Evolutionary conservation across 2,888 invertebrate genomes (phyloP), one percentile per base, ranked within the genome.

Genomic region (Rotaria socialis): DNA sequence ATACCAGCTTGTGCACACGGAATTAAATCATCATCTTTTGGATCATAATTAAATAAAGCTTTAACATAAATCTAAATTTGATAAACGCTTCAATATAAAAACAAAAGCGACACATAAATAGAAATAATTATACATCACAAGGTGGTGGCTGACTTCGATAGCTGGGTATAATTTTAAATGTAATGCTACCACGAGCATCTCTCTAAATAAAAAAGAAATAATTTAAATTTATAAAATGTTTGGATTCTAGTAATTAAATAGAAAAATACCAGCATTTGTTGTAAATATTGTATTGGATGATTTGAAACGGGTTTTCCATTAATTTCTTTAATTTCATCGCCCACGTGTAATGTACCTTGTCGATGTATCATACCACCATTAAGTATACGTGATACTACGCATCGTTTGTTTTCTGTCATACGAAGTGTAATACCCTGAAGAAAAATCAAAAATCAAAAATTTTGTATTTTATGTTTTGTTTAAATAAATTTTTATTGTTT

Each of bases 331-430:
- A 99, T 99, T 93, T 99, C 99, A 92, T 99, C 99, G 85, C 98
- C 98, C 85, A 99, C 98, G 92, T 99, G 87, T 47, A 87, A 74
- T 50, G 85, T 89, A 91, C 92, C 92, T 93, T 98, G 97, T 89
- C 97, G 94, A 92, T 98, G 98, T 90, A 98, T 98, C 97, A 98
- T 97, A 87, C 98, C 98, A 86, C 98, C 97, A 92, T 97, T 97
- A 96, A 98, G 97, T 91, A 98, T 98, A 90, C 98, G 93, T 86
- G 97, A 97, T 89, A 98, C 97, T 91, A 97, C 95, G 93, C 97
- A 98, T 89, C 96, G 95, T 55, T 97, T 96, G 90, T 98, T 97
- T 92, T 98, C 98, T 90, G 96, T 97, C 93, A 98, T 94, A 93
- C 97, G 97, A 89, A 97, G 93, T 89, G 97, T 97, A 91, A 92